Conservation (phyloP, 2,113 vertebrate genomes). For the Daubentonia madagascariensis region DNA sequence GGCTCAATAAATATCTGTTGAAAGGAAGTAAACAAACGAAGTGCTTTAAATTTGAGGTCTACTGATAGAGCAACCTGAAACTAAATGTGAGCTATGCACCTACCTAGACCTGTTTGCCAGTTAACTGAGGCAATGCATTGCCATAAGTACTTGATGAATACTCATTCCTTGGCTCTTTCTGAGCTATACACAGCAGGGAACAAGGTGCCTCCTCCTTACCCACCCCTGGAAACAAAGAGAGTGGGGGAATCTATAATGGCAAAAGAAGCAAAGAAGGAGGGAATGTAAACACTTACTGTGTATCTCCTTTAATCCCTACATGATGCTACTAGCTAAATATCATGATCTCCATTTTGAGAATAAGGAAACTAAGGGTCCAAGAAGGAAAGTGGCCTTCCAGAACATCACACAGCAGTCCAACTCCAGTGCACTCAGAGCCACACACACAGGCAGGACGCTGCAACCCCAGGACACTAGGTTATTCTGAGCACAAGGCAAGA, state of each 20-base stretch:
- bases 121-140: neutral
- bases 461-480: neutral
- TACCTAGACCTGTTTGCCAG: neutral
- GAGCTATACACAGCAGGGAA: neutral
- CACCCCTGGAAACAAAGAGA: neutral
- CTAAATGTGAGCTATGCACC: neutral
- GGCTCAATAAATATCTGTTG: neutral
- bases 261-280: neutral
- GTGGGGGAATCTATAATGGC: neutral
- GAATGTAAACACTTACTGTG: neutral
- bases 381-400: neutral
- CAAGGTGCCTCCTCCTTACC: neutral
- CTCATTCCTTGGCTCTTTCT: neutral
- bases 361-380: neutral
- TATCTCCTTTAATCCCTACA: neutral
- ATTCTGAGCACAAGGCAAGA: neutral
- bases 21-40: neutral
- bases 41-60: neutral
- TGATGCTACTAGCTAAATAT: neutral
- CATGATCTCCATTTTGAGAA: neutral
- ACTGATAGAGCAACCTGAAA: neutral
- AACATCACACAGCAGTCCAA: neutral
- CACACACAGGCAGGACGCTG: neutral
- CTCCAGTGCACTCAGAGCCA: neutral
- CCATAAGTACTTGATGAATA: neutral